phyloP scores from a whole-genome alignment of 2,888 invertebrate genomes.

The Agrilus biguttatus region DNA sequence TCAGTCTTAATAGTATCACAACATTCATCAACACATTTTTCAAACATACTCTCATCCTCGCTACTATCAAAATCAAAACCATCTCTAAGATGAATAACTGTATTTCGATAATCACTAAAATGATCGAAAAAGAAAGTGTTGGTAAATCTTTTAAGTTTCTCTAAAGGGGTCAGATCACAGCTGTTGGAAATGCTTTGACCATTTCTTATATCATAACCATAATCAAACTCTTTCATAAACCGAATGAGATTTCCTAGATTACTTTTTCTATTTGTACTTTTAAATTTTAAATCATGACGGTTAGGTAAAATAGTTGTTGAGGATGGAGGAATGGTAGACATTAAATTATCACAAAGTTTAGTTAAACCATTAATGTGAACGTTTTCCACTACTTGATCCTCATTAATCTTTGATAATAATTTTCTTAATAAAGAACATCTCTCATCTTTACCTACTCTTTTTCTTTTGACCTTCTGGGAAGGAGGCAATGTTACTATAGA shows the following conservation, averaged over 20 bases:
- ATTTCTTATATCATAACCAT: conserved; percentile 21
- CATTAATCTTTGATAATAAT: conserved; percentile 18
- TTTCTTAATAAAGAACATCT: conserved; percentile 26
- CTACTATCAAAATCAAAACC: conserved; percentile 5
- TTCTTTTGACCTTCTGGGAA: conserved; percentile 10
- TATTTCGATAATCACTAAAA: conserved; percentile 25
- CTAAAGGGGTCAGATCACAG: conserved; percentile 22
- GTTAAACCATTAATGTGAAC: conserved; percentile 8
- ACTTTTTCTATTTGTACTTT: conserved; percentile 9
- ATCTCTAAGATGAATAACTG: conserved; percentile 15
- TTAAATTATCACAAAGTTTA: conserved; percentile 6
- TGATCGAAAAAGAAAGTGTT: conserved; percentile 25
- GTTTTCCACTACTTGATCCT: conserved; percentile 8
- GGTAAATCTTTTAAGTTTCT: conserved; percentile 24
- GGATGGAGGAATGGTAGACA: conserved; percentile 1
- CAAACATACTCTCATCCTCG: conserved; percentile 9
- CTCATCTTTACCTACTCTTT: conserved; percentile 26
- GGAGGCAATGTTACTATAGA: conserved; percentile 17
- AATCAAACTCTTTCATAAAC: conserved; percentile 27
- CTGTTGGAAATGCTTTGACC: conserved; percentile 18
- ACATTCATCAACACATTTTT: conserved; percentile 1
- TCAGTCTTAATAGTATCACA: neutral
- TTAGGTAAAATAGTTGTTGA: neutral
- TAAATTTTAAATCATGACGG: conserved; percentile 8
- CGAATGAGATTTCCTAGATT: conserved; percentile 24